These are phyloP conservation scores for Diaperis boleti DNA, from an alignment of 2,888 invertebrate genomes.

Conservation along the genomic window DNA sequence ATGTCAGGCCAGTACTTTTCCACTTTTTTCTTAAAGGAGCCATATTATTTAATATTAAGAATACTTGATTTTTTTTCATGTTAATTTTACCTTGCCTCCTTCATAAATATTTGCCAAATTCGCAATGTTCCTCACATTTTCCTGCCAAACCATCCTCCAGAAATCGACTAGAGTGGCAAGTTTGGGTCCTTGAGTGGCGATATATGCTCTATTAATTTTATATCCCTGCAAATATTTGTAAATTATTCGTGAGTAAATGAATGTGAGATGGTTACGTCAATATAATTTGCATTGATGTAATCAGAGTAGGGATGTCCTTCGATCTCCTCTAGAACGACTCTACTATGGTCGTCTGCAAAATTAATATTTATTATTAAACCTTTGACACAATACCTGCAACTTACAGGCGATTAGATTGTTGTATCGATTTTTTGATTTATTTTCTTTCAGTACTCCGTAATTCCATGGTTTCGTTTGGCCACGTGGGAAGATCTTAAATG, in stretches of 20 bases:
- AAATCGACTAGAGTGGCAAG: constrained; percentile 60
- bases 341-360: constrained; percentile 66
- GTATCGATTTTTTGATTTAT: constrained; percentile 67
- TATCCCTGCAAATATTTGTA: constrained; percentile 56
- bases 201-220: constrained; percentile 57
- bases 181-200: constrained; percentile 64
- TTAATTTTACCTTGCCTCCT: constrained; percentile 62
- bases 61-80: background rate
- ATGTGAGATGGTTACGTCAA: constrained; percentile 62
- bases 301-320: constrained; percentile 64
- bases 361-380: background rate
- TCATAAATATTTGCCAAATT: constrained; percentile 69
- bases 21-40: constrained; percentile 64
- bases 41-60: background rate
- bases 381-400: constrained; percentile 46
- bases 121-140: constrained; percentile 66
- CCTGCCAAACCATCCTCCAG: constrained; percentile 67
- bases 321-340: constrained; percentile 65
- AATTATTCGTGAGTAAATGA: constrained; percentile 10
- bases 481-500: constrained; percentile 62
- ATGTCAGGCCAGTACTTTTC: constrained; percentile 69
- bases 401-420: constrained; percentile 66
- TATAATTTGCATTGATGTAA: constrained; percentile 70
- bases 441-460: constrained; percentile 62
- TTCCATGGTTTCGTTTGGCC: constrained; percentile 63